Conservation (phyloP, 2,888 invertebrate species). For the Abrostola triplasia region DNA sequence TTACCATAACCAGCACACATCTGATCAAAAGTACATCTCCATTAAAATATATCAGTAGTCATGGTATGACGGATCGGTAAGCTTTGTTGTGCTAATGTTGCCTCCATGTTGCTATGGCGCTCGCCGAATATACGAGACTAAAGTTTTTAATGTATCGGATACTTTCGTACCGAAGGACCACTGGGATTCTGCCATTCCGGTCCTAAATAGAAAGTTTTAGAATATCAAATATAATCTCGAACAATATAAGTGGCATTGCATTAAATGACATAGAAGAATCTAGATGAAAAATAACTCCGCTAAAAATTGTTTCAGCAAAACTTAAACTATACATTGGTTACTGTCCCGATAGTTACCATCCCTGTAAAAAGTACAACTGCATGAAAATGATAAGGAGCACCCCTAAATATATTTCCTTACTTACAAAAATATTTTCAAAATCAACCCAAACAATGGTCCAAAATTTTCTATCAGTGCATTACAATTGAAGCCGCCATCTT, state of each 20-base stretch:
- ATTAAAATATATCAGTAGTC: slow-evolving; percentile 88
- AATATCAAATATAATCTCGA: too few species aligned
- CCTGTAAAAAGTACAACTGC: not conserved
- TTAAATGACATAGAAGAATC: too few species aligned
- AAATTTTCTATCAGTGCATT: slow-evolving; percentile 49
- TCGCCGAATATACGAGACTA: slow-evolving; percentile 59
- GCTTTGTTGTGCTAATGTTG: slow-evolving; percentile 86
- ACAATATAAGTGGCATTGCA: too few species aligned
- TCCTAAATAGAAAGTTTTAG: too few species aligned
- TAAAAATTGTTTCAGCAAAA: too few species aligned
- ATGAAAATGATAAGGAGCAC: not conserved
- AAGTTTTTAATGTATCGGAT: slow-evolving; percentile 65
- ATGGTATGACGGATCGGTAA: slow-evolving; percentile 85
- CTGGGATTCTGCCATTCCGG: slow-evolving; percentile 17
- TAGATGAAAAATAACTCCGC: too few species aligned
- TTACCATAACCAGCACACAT: slow-evolving; percentile 40
- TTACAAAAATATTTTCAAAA: slow-evolving; percentile 2
- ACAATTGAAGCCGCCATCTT: slow-evolving; percentile 58
- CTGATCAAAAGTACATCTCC: slow-evolving; percentile 83
- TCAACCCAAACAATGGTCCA: slow-evolving; percentile 33
- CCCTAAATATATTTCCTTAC: not conserved
- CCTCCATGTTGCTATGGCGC: slow-evolving; percentile 57
- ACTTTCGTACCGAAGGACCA: slow-evolving; percentile 33
- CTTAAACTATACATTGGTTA: too few species aligned
- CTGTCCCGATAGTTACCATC: too few species aligned